Conservation (phyloP, 2,113 vertebrate genomes). For the Gadus macrocephalus region DNA sequence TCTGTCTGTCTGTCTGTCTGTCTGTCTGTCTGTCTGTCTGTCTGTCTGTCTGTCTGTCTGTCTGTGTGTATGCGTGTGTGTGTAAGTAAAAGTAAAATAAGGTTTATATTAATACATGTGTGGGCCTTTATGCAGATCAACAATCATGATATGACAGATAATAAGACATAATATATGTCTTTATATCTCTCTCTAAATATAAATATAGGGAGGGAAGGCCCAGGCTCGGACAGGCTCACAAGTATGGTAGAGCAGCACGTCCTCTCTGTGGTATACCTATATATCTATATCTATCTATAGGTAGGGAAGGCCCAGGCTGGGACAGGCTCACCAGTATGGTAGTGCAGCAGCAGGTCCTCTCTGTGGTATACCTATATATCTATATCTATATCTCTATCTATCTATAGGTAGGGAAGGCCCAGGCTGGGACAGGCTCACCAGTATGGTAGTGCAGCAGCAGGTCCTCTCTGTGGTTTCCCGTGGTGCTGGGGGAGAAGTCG, state of each 20-base stretch:
- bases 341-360: slow-evolving; percentile 60
- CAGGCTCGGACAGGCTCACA: slow-evolving; percentile 38
- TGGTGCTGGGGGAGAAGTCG: slow-evolving; percentile 72
- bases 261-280: slow-evolving; percentile 47
- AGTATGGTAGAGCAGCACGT: slow-evolving; percentile 65
- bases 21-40: background rate
- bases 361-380: slow-evolving; percentile 41
- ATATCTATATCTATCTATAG: background rate
- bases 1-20: background rate
- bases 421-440: slow-evolving; percentile 40
- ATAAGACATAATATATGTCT: background rate
- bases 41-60: background rate
- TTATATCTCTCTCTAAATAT: too few relatives aligned
- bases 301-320: too few relatives aligned
- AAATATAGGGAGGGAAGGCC: background rate
- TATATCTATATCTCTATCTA: background rate
- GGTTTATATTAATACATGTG: background rate
- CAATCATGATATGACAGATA: background rate
- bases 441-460: slow-evolving; percentile 71
- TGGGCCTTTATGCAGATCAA: background rate
- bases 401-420: background rate
- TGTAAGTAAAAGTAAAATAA: background rate
- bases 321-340: slow-evolving; percentile 65
- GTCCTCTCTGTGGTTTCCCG: slow-evolving; percentile 65
- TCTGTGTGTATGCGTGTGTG: background rate